Evolutionary conservation across 2,888 invertebrate genomes (phyloP).

Genomic region (Tetranychus truncatus): DNA sequence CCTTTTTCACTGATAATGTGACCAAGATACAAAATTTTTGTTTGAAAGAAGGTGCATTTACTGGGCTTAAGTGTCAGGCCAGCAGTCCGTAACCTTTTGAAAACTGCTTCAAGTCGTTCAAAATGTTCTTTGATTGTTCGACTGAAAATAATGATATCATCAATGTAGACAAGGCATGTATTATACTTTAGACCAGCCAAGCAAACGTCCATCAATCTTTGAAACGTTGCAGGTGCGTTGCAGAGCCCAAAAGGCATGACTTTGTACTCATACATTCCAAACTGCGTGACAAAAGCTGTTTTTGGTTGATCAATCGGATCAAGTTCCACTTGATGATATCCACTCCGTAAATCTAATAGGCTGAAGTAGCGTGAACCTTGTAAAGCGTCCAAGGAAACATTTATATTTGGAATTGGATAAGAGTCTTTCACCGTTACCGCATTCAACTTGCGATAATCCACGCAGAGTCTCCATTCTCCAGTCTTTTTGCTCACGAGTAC

Average conservation of each 20-base stretch:
- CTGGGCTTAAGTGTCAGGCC: conserved; percentile 18
- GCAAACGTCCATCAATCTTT: conserved; percentile 26
- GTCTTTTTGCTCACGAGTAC: no score
- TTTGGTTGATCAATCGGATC: conserved; percentile 24
- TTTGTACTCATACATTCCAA: conserved; percentile 24
- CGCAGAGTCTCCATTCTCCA: no score
- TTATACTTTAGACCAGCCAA: conserved; percentile 24
- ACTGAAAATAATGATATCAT: conserved; percentile 26
- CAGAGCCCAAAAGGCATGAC: conserved; percentile 26
- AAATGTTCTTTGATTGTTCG: conserved; percentile 23
- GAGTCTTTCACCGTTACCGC: no score
- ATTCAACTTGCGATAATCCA: no score
- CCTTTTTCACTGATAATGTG: no score
- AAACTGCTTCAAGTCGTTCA: conserved; percentile 22
- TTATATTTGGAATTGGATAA: no score
- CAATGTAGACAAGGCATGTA: conserved; percentile 25
- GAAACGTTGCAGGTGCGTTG: conserved; percentile 26
- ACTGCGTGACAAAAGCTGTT: conserved; percentile 26
- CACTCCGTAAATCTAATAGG: conserved; percentile 24
- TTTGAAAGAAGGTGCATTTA: no score
- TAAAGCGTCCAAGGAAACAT: no score
- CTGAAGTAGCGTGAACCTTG: no score
- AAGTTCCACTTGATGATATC: conserved; percentile 27
- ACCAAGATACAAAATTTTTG: no score
- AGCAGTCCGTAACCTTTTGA: conserved; percentile 23